phyloP scores from a whole-genome alignment of 64 coral and sea anemone genomes.

The Stichodactyla mertensii region DNA sequence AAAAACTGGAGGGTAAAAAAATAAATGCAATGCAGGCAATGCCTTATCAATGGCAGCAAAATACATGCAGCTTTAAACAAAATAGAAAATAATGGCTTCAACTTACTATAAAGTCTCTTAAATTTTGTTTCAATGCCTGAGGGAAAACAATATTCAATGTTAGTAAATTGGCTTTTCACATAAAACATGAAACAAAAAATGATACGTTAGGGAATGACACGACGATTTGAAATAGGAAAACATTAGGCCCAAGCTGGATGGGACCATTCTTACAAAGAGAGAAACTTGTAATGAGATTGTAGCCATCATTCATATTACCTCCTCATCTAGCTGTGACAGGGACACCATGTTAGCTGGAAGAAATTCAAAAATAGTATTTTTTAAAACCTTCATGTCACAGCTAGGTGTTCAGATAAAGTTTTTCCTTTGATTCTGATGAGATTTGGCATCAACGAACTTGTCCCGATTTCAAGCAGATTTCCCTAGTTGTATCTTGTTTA shows the following conservation, averaged over 20 bases:
- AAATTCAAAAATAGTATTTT: neutral
- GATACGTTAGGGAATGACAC: too few species aligned
- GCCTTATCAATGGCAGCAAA: neutral
- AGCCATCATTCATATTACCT: conserved; percentile 14
- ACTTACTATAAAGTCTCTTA: conserved; percentile 51
- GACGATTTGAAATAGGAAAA: neutral
- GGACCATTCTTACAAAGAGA: too few species aligned
- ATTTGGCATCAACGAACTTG: too few species aligned
- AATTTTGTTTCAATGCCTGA: conserved; percentile 33
- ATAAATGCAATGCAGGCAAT: too few species aligned
- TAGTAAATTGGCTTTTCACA: neutral
- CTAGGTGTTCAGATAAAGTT: too few species aligned
- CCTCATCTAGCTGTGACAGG: conserved; percentile 40
- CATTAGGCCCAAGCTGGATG: neutral
- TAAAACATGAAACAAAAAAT: too few species aligned
- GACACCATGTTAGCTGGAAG: conserved; percentile 58
- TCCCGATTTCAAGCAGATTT: too few species aligned
- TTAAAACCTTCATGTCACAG: too few species aligned
- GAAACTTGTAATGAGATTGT: neutral
- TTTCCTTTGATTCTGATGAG: too few species aligned
- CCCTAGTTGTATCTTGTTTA: too few species aligned
- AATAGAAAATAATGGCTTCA: neutral
- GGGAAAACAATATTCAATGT: neutral
- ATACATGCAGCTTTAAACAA: too few species aligned
- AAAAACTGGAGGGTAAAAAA: too few species aligned